A percentile compares a stretch with the other conserved stretches of the same genome.
Conservation (phyloP, 2,797 vertebrate genomes). For the Gallinago stenura region DNA sequence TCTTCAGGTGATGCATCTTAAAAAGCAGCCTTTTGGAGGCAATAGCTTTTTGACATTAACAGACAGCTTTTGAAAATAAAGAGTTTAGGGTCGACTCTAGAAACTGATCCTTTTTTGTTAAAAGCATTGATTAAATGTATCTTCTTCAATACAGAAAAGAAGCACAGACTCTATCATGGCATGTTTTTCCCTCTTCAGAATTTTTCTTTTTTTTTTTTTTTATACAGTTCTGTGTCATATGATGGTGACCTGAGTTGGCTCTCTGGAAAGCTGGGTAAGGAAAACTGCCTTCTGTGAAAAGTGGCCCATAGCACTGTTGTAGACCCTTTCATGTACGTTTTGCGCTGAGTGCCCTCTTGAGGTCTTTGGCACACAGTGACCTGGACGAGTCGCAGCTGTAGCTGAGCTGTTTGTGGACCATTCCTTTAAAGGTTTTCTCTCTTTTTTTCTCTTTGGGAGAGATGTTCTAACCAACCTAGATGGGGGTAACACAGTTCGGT, state of each 20-base stretch:
- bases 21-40: neutral
- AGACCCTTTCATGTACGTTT: neutral
- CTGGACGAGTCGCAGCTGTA: neutral
- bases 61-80: neutral
- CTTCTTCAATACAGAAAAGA: neutral
- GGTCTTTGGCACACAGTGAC: neutral
- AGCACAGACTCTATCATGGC: neutral
- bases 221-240: neutral
- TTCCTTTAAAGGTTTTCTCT: neutral
- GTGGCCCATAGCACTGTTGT: rapidly evolving
- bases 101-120: neutral
- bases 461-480: neutral
- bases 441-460: neutral
- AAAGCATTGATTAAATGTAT: neutral
- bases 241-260: neutral
- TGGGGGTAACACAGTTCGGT: neutral
- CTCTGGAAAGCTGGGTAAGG: neutral
- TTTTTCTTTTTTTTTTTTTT: neutral
- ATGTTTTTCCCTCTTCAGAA: neutral
- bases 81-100: neutral
- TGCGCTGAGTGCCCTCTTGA: constrained; percentile 66
- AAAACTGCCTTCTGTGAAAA: neutral
- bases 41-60: neutral
- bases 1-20: neutral
- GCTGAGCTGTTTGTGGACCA: neutral